Conservation (phyloP, 2,888 invertebrate species). For the Parnassius orleans region DNA sequence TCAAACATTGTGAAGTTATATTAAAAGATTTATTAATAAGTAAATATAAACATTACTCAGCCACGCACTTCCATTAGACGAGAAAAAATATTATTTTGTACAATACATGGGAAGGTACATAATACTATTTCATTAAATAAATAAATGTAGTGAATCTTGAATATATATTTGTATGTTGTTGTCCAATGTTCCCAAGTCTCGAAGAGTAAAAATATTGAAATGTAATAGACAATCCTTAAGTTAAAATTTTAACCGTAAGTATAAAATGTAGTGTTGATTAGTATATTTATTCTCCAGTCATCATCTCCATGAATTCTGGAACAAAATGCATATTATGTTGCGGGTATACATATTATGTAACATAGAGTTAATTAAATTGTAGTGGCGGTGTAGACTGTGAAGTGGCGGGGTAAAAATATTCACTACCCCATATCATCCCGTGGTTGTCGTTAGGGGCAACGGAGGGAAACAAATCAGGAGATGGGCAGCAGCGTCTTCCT, state of each 20-base stretch:
- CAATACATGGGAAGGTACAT: slow-evolving; percentile 61
- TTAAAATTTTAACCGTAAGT: slow-evolving; percentile 51
- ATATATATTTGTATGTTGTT: slow-evolving; percentile 41
- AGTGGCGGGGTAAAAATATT: no score
- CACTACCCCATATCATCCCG: no score
- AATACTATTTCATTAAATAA: slow-evolving; percentile 56
- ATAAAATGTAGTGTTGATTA: slow-evolving; percentile 42
- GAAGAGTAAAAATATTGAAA: slow-evolving; percentile 69
- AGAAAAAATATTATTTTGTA: slow-evolving; percentile 72
- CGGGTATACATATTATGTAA: no score
- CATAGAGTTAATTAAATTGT: no score
- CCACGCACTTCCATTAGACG: slow-evolving; percentile 76
- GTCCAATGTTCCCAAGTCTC: slow-evolving; percentile 62
- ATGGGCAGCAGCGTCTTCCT: no score
- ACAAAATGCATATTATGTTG: slow-evolving; percentile 45
- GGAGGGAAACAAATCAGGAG: no score
- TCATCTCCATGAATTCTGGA: slow-evolving; percentile 98
- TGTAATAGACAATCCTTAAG: slow-evolving; percentile 62
- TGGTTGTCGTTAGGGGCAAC: no score
- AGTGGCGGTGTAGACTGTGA: no score
- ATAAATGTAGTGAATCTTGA: slow-evolving; percentile 17
- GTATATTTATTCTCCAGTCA: slow-evolving; percentile 91
- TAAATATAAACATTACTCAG: slow-evolving; percentile 76
- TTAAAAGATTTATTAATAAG: slow-evolving; percentile 79
- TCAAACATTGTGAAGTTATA: slow-evolving; percentile 51